A percentile compares a stretch with the other conserved stretches of the same genome.
Evolutionary conservation across 2,797 vertebrate species (phyloP).

Genomic region (Coracias cyanogaster): DNA sequence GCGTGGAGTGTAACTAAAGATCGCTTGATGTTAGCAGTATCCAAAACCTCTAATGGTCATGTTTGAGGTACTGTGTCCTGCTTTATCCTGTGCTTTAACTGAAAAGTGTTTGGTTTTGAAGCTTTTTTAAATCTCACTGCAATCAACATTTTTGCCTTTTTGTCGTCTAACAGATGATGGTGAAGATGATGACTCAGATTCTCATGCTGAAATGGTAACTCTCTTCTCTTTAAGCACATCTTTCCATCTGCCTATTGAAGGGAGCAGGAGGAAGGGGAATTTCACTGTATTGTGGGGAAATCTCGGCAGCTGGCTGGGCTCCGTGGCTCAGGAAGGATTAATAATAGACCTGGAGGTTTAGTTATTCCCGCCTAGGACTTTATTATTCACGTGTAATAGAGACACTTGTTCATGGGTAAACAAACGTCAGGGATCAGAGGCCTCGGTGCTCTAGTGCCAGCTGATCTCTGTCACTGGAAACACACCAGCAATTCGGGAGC

Average conservation of each 20-base stretch:
- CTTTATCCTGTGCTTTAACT: not conserved
- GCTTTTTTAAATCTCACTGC: not conserved
- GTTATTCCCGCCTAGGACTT: not conserved
- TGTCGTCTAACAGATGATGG: constrained; percentile 45
- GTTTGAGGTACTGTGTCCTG: not conserved
- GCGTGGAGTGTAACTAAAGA: rapidly evolving
- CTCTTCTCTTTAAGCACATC: not conserved
- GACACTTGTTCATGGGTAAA: not conserved
- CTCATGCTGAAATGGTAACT: constrained; percentile 51
- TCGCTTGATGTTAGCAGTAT: rapidly evolving
- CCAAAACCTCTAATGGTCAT: rapidly evolving
- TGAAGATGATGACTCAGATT: not conserved
- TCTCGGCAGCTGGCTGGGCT: not conserved
- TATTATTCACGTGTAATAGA: not conserved
- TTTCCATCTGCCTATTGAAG: not conserved
- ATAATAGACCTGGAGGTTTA: not conserved
- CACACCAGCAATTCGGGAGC: not conserved
- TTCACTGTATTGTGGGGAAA: not conserved
- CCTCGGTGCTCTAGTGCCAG: not conserved
- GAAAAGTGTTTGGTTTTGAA: not conserved
- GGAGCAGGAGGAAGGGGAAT: not conserved
- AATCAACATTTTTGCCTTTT: not conserved
- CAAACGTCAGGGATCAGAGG: not conserved
- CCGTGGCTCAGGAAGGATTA: not conserved
- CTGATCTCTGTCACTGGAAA: not conserved